phyloP scores from a whole-genome alignment of 2,113 vertebrate species.

The Fulmarus glacialis region DNA sequence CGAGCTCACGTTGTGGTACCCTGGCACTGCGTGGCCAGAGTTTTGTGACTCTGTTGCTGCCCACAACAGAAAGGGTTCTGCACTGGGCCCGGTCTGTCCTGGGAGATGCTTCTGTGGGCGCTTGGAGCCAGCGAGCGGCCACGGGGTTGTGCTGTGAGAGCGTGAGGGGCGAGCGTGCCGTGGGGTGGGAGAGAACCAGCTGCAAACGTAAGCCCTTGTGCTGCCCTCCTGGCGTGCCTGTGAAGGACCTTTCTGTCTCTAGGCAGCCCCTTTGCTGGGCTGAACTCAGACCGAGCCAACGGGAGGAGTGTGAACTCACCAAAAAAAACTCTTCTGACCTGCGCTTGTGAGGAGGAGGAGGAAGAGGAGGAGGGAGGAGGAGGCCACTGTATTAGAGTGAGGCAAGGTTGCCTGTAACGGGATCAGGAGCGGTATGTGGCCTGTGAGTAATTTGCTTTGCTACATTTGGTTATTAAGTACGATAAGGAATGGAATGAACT shows the following conservation, averaged over 20 bases:
- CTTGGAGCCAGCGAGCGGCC: background rate
- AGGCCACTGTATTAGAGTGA: rapidly evolving
- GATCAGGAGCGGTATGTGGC: background rate
- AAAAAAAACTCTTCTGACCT: background rate
- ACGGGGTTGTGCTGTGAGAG: background rate
- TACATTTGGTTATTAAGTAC: background rate
- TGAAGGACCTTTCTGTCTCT: background rate
- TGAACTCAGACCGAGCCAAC: background rate
- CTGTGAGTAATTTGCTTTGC: background rate
- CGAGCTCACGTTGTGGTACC: rapidly evolving
- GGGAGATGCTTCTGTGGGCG: background rate
- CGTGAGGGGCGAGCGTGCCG: background rate
- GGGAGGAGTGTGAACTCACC: rapidly evolving
- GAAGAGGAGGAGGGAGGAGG: no score
- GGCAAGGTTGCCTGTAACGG: rapidly evolving
- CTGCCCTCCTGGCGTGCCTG: no score
- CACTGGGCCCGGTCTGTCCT: rapidly evolving
- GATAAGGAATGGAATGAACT: background rate
- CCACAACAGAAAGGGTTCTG: no score
- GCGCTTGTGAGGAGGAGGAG: background rate
- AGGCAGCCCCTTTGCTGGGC: background rate
- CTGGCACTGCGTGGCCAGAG: background rate
- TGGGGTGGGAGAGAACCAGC: background rate
- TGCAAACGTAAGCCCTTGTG: rapidly evolving
- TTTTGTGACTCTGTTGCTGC: background rate